Evolutionary conservation across 2,797 vertebrate species (phyloP).

Genomic region (Amblyopsis hoosieri): DNA sequence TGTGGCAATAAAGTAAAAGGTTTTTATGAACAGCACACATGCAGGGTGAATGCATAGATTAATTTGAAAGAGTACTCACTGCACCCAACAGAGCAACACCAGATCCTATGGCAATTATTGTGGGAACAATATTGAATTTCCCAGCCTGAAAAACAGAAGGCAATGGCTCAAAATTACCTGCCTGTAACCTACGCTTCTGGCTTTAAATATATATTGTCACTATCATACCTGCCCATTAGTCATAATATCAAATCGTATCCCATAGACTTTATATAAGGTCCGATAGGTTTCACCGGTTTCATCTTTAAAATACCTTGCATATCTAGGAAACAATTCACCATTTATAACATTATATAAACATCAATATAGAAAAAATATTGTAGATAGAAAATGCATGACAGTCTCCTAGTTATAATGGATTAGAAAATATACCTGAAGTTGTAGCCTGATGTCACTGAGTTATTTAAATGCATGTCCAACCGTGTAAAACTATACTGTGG

Average conservation of each 20-base stretch:
- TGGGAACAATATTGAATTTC: constrained; percentile 93
- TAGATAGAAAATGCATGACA: constrained; percentile 1
- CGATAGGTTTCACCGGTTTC: constrained; percentile 79
- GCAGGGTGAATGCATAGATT: not conserved
- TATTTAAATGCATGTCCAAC: constrained; percentile 81
- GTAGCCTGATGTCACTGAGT: constrained; percentile 87
- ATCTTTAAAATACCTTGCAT: constrained; percentile 89
- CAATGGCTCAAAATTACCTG: not conserved
- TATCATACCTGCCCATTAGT: constrained; percentile 88
- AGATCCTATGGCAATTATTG: constrained; percentile 90
- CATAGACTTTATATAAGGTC: constrained; percentile 90
- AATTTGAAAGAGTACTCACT: constrained; percentile 78
- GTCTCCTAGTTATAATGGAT: not conserved
- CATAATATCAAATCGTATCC: constrained; percentile 95
- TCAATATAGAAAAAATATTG: not conserved
- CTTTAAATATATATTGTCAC: not conserved
- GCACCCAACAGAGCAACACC: constrained; percentile 90
- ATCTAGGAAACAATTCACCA: constrained; percentile 70
- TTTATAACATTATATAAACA: not conserved
- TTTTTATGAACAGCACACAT: not conserved
- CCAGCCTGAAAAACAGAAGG: constrained; percentile 84
- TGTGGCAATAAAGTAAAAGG: constrained; percentile 7
- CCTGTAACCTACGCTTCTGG: not conserved
- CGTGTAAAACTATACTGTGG: constrained; percentile 91
- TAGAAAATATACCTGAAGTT: constrained; percentile 87